These are phyloP conservation scores for Melinopterus prodromus DNA, from an alignment of 2,888 invertebrate genomes.

Conservation along the genomic window DNA sequence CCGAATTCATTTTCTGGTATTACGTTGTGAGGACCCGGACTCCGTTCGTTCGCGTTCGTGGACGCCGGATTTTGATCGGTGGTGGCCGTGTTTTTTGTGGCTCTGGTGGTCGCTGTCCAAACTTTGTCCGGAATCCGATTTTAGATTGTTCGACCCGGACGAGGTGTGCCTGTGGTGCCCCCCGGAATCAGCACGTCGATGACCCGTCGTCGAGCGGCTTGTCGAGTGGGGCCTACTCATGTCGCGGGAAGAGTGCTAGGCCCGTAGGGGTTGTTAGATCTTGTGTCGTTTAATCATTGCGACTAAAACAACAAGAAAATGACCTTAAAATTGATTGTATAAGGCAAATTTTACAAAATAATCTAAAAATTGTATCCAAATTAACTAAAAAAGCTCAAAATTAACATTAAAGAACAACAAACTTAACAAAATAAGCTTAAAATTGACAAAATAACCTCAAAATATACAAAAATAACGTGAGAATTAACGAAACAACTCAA, in stretches of 20 bases:
- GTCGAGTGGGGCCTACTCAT: slow-evolving; percentile 53
- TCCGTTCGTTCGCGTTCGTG: slow-evolving; percentile 51
- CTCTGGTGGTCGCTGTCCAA: slow-evolving; percentile 51
- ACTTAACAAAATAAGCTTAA: no score
- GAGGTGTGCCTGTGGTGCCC: slow-evolving; percentile 54
- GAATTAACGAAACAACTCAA: no score
- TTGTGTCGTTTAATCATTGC: slow-evolving; percentile 33
- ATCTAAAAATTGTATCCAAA: no score
- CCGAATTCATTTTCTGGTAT: neutral
- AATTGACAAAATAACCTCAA: no score
- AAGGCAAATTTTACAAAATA: no score
- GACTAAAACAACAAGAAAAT: neutral
- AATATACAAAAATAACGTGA: no score
- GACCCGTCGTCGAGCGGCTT: slow-evolving; percentile 46
- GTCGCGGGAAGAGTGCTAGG: neutral
- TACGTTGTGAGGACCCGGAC: slow-evolving; percentile 53
- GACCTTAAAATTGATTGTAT: neutral
- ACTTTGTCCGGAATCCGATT: slow-evolving; percentile 58
- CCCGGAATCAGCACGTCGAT: slow-evolving; percentile 55
- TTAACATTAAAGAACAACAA: no score
- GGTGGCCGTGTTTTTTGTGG: slow-evolving; percentile 53
- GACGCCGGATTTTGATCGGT: slow-evolving; percentile 57
- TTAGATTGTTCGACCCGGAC: slow-evolving; percentile 49
- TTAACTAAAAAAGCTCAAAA: no score
- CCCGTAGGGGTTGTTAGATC: slow-evolving; percentile 28